A percentile compares a stretch with the other conserved stretches of the same genome.
Evolutionary conservation across 2,888 invertebrate species (phyloP).

Genomic region (Phortica magna): DNA sequence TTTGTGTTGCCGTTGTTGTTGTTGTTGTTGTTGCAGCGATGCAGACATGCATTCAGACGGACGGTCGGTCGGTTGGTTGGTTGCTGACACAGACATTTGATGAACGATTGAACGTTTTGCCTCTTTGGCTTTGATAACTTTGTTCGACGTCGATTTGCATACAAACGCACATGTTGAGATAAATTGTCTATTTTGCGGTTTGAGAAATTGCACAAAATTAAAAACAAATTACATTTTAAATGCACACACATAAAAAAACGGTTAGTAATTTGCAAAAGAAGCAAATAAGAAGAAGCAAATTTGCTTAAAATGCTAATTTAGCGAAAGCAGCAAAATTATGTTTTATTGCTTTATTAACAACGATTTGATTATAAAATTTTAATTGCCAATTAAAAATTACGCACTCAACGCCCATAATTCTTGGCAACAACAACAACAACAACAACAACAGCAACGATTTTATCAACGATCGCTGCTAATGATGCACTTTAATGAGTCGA

Average conservation of each 20-base stretch:
- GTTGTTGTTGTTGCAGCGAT: background rate
- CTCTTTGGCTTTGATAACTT: conserved; percentile 31
- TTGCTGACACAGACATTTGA: background rate
- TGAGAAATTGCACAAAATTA: conserved; percentile 30
- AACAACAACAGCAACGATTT: conserved; percentile 56
- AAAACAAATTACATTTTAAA: conserved; percentile 12
- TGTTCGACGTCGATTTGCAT: conserved; percentile 20
- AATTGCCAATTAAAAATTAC: conserved; percentile 69
- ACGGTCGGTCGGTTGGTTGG: no score
- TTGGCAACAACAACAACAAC: conserved; percentile 7
- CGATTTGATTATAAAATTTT: conserved; percentile 48
- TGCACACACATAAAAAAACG: no score
- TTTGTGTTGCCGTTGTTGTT: background rate
- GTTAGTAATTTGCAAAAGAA: no score
- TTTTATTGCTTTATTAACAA: conserved; percentile 56
- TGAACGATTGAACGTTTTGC: background rate
- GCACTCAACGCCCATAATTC: conserved; percentile 56
- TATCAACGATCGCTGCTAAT: conserved; percentile 67
- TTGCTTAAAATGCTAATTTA: no score
- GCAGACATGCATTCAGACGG: background rate
- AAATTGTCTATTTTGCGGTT: conserved; percentile 26
- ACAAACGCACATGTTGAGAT: conserved; percentile 14
- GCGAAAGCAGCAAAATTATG: no score
- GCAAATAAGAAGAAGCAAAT: no score
- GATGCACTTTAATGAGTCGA: conserved; percentile 66